These are phyloP conservation scores for Sarcophilus harrisii DNA, from an alignment of 2,797 vertebrate species.

Conservation along the genomic window DNA sequence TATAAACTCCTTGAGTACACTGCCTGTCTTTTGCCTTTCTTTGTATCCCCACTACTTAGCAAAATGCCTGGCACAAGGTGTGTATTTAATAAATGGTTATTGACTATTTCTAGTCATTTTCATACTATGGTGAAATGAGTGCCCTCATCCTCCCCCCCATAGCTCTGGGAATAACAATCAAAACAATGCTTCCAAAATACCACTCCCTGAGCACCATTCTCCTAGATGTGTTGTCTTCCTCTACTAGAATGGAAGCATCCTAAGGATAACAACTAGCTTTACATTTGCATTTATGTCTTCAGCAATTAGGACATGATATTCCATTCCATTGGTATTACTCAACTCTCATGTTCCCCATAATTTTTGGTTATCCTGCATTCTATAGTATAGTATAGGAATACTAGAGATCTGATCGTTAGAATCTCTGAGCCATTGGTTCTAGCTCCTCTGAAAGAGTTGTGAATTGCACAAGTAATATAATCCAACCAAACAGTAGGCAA, in stretches of 20 bases:
- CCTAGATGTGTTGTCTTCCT: background rate
- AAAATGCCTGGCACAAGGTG: background rate
- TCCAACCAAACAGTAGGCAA: background rate
- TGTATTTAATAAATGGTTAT: background rate
- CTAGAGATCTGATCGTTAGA: background rate
- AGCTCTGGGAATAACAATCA: background rate
- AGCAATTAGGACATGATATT: background rate
- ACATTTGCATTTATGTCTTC: background rate
- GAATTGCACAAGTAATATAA: background rate
- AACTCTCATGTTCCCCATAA: background rate
- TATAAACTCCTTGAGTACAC: background rate
- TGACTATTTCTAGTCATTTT: background rate
- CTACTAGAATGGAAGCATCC: background rate
- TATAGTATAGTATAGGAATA: background rate
- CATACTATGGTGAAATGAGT: background rate
- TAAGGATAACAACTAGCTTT: background rate
- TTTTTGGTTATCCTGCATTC: background rate
- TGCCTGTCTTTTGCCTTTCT: background rate
- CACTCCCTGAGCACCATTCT: background rate
- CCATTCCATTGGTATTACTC: background rate
- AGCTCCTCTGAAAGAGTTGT: background rate
- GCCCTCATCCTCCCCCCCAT: too few relatives aligned
- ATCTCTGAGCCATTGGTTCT: background rate
- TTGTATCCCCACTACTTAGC: background rate
- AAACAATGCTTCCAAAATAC: background rate